Conservation (phyloP, 2,797 vertebrate genomes). For the Microcaecilia unicolor region DNA sequence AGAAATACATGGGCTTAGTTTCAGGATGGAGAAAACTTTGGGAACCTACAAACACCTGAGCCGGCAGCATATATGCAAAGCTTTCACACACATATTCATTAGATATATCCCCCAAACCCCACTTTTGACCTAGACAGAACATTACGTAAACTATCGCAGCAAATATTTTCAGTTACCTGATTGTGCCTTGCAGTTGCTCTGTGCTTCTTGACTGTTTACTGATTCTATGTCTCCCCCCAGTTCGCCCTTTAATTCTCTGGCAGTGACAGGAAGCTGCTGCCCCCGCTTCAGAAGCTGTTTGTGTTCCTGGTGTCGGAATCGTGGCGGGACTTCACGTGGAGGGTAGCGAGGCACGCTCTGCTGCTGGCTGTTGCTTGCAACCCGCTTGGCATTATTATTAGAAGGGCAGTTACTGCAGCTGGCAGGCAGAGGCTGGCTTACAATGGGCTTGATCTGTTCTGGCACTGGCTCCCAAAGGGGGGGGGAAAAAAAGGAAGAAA, state of each 20-base stretch:
- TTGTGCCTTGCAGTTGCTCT: constrained; percentile 57
- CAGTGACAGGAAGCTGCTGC: constrained; percentile 69
- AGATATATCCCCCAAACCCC: too few relatives aligned
- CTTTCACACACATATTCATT: too few relatives aligned
- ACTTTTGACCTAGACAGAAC: too few relatives aligned
- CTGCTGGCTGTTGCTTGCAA: constrained; percentile 61
- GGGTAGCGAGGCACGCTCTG: constrained; percentile 77
- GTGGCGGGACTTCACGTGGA: constrained; percentile 75
- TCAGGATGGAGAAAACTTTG: too few relatives aligned
- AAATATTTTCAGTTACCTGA: too few relatives aligned
- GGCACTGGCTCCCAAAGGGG: constrained; percentile 70
- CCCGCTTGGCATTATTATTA: constrained; percentile 94
- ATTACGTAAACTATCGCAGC: too few relatives aligned
- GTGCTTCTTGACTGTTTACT: constrained; percentile 63
- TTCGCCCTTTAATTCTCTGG: constrained; percentile 55
- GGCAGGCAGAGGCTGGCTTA: constrained; percentile 77
- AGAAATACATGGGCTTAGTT: too few relatives aligned
- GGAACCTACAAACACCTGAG: too few relatives aligned
- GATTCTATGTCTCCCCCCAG: constrained; percentile 48
- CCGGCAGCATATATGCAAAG: too few relatives aligned
- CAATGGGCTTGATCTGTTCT: constrained; percentile 76
- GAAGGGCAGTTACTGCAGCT: constrained; percentile 63
- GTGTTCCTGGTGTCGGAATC: constrained; percentile 79
- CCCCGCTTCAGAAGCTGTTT: constrained; percentile 83
- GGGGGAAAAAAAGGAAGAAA: constrained; percentile 32